These are phyloP conservation scores for Abrostola tripartita DNA, from an alignment of 2,888 invertebrate species.

Conservation along the genomic window DNA sequence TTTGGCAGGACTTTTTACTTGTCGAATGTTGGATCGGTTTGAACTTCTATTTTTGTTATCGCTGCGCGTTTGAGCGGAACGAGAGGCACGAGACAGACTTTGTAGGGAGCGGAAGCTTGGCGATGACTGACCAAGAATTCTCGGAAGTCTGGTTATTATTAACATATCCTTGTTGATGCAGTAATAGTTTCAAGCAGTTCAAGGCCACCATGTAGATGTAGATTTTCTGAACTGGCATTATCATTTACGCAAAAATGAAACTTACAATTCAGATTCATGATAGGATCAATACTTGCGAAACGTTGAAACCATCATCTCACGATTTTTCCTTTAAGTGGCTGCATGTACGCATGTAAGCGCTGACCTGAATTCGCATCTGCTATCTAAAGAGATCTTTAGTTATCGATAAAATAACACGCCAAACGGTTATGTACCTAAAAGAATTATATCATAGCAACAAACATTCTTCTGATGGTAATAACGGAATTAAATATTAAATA, in stretches of 20 bases:
- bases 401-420: slow-evolving; percentile 73
- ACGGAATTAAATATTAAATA: slow-evolving; percentile 3
- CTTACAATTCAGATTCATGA: slow-evolving; percentile 26
- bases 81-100: slow-evolving; percentile 63
- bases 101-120: slow-evolving; percentile 67
- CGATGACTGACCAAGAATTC: slow-evolving; percentile 69
- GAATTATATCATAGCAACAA: slow-evolving; percentile 50
- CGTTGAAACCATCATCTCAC: slow-evolving; percentile 40
- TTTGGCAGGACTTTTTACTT: slow-evolving; percentile 84
- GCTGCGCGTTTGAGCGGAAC: slow-evolving; percentile 66
- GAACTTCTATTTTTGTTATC: slow-evolving; percentile 79
- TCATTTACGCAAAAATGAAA: slow-evolving; percentile 13
- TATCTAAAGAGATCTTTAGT: slow-evolving; percentile 75
- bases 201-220: slow-evolving; percentile 54
- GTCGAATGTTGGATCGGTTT: slow-evolving; percentile 71
- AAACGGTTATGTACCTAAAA: slow-evolving; percentile 59
- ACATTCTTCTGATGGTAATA: slow-evolving; percentile 16
- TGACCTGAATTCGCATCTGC: slow-evolving; percentile 71
- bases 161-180: slow-evolving; percentile 55
- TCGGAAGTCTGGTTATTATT: slow-evolving; percentile 68
- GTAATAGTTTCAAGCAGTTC: slow-evolving; percentile 57
- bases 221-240: slow-evolving; percentile 6
- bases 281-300: slow-evolving; percentile 28
- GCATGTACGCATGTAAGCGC: slow-evolving; percentile 57
- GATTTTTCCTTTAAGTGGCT: slow-evolving; percentile 56